phyloP scores from a whole-genome alignment of 2,797 vertebrate genomes.

The Sebastes trivittatus region DNA sequence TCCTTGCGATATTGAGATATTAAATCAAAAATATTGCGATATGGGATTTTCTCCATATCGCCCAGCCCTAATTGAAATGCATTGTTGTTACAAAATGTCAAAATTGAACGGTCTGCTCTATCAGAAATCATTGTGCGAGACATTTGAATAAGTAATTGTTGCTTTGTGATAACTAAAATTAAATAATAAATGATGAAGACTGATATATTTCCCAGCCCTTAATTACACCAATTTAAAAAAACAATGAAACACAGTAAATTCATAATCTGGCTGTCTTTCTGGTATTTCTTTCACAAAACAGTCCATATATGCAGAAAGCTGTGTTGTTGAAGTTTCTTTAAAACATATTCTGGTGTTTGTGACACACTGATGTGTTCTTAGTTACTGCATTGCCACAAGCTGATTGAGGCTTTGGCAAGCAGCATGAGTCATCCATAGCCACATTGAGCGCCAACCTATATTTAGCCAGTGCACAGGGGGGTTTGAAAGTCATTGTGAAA shows the following conservation, averaged over 20 bases:
- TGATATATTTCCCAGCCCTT: background rate
- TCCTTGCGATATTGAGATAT: too few relatives aligned
- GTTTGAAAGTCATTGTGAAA: constrained; percentile 38
- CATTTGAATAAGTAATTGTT: background rate
- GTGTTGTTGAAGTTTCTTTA: background rate
- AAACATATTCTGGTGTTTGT: background rate
- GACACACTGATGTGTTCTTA: background rate
- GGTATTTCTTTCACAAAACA: background rate
- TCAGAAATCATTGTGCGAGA: background rate
- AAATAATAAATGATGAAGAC: background rate
- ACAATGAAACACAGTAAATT: background rate
- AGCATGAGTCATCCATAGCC: constrained; percentile 59
- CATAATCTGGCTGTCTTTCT: background rate
- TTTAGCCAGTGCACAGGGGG: constrained; percentile 38
- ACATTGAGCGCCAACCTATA: constrained; percentile 36
- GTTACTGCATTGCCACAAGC: constrained; percentile 23
- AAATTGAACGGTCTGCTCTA: background rate
- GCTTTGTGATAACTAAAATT: background rate
- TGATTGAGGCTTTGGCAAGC: constrained; percentile 39
- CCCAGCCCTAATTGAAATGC: background rate
- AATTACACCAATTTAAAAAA: background rate
- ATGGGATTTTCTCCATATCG: too few relatives aligned
- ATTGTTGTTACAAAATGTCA: background rate
- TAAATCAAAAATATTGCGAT: too few relatives aligned
- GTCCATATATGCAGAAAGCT: background rate